phyloP scores from a whole-genome alignment of 2,797 vertebrate genomes.

The Enteromius paludinosus region DNA sequence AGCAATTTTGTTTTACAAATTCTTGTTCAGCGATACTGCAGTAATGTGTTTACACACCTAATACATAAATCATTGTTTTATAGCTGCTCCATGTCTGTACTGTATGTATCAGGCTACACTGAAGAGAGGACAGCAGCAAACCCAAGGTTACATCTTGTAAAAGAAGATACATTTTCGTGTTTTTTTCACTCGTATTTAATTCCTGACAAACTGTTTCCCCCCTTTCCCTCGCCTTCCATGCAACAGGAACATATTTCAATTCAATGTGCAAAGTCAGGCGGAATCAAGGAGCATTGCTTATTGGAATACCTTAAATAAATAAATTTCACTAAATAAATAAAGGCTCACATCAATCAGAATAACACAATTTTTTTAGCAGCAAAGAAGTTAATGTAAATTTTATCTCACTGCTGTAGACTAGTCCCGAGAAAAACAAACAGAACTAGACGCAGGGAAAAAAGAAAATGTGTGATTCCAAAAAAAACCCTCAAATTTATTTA shows the following conservation, averaged over 20 bases:
- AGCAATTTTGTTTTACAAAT: not conserved
- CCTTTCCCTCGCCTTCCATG: not conserved
- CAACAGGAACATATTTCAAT: slow-evolving; percentile 24
- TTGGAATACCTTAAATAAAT: slow-evolving; percentile 26
- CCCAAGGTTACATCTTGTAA: slow-evolving; percentile 23
- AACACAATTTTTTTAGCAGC: slow-evolving; percentile 4
- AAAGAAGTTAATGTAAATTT: slow-evolving; percentile 20
- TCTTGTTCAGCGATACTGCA: not conserved
- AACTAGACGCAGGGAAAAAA: not conserved
- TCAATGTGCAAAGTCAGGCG: slow-evolving; percentile 23
- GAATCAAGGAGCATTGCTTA: slow-evolving; percentile 43
- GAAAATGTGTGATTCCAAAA: not conserved
- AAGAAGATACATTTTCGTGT: not conserved
- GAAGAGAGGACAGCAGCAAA: slow-evolving; percentile 3
- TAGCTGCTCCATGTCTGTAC: not conserved
- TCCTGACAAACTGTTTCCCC: not conserved
- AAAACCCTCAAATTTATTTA: not conserved
- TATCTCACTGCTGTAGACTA: slow-evolving; percentile 10
- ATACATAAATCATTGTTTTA: slow-evolving; percentile 3
- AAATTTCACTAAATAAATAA: slow-evolving; percentile 33
- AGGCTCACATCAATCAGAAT: slow-evolving; percentile 35
- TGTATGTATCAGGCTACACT: not conserved
- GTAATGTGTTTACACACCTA: not conserved
- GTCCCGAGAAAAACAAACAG: slow-evolving; percentile 1
- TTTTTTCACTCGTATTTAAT: slow-evolving; percentile 27